These are phyloP conservation scores for Drosophila tristis DNA, from an alignment of 1,140 invertebrate species.

Conservation along the genomic window DNA sequence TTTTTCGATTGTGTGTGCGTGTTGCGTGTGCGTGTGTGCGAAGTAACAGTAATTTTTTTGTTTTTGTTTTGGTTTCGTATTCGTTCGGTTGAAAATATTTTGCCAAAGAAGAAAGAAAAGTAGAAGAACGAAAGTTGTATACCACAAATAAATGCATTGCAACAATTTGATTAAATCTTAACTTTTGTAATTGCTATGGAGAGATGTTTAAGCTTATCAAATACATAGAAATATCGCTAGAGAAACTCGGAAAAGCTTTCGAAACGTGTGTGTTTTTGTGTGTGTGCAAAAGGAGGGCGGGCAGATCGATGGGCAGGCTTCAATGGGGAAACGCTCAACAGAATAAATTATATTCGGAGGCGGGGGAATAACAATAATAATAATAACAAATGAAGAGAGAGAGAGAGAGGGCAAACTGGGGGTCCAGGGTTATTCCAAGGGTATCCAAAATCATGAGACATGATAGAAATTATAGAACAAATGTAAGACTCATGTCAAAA, in stretches of 20 bases:
- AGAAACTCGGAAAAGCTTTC: constrained; percentile 49
- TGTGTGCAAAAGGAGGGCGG: neutral
- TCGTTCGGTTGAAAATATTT: constrained; percentile 34
- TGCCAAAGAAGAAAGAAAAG: constrained; percentile 69
- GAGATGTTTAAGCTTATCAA: constrained; percentile 59
- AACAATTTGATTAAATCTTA: constrained; percentile 59
- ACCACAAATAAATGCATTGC: constrained; percentile 66
- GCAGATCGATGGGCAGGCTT: constrained; percentile 2
- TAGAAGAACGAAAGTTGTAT: constrained; percentile 77
- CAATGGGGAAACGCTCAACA: constrained; percentile 18
- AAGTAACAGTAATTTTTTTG: constrained; percentile 39
- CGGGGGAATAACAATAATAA: neutral
- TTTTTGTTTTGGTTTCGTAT: constrained; percentile 23
- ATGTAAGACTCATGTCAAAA: constrained; percentile 8
- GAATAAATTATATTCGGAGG: constrained; percentile 35
- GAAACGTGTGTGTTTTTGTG: constrained; percentile 27
- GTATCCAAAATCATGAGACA: constrained; percentile 29
- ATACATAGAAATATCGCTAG: constrained; percentile 50
- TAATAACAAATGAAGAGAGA: constrained; percentile 41
- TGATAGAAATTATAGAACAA: constrained; percentile 25
- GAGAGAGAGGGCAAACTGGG: constrained; percentile 14
- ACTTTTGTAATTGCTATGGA: constrained; percentile 53
- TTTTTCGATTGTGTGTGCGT: constrained; percentile 18
- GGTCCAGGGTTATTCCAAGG: constrained; percentile 7
- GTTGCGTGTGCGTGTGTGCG: constrained; percentile 33